These are phyloP conservation scores for Morpho helenor DNA, from an alignment of 2,888 invertebrate genomes.

Conservation along the genomic window DNA sequence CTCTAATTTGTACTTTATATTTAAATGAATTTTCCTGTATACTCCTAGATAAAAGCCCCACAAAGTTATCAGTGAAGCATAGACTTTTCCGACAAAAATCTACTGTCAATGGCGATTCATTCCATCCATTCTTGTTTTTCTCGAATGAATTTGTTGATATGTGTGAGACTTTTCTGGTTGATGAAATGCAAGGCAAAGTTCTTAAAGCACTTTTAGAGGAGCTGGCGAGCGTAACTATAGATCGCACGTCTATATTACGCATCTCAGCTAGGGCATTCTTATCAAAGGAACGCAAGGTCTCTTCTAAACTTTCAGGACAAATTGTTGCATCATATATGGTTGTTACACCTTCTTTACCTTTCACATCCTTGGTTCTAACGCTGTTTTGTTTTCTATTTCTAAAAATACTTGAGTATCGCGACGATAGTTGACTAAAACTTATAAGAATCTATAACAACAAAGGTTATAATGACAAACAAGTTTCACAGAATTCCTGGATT, in stretches of 20 bases:
- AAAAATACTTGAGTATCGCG: slow-evolving; percentile 65
- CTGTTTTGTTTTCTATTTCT: slow-evolving; percentile 62
- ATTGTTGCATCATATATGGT: slow-evolving; percentile 50
- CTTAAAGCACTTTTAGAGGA: slow-evolving; percentile 32
- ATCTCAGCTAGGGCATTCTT: slow-evolving; percentile 63
- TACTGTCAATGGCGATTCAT: slow-evolving; percentile 40
- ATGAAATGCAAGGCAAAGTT: slow-evolving; percentile 37
- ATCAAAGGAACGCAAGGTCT: slow-evolving; percentile 63
- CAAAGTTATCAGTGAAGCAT: slow-evolving; percentile 50
- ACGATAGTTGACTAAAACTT: slow-evolving; percentile 72
- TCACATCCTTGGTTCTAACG: slow-evolving; percentile 57
- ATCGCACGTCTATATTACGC: slow-evolving; percentile 51
- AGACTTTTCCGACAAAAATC: slow-evolving; percentile 44
- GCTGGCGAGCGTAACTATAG: slow-evolving; percentile 41
- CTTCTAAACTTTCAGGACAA: slow-evolving; percentile 62
- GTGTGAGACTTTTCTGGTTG: slow-evolving; percentile 54
- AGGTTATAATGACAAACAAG: slow-evolving; percentile 35
- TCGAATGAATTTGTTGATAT: slow-evolving; percentile 61
- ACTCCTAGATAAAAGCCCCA: slow-evolving; percentile 44
- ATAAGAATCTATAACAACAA: slow-evolving; percentile 71
- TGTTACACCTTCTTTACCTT: slow-evolving; percentile 45
- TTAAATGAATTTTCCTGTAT: slow-evolving; percentile 41
- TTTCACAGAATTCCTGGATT: slow-evolving; percentile 9
- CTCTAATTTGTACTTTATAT: slow-evolving; percentile 79
- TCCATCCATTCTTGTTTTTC: slow-evolving; percentile 67